A percentile compares a stretch with the other conserved stretches of the same genome.
Conservation (phyloP, 2,113 vertebrate genomes). For the Typhlomys cinereus region DNA sequence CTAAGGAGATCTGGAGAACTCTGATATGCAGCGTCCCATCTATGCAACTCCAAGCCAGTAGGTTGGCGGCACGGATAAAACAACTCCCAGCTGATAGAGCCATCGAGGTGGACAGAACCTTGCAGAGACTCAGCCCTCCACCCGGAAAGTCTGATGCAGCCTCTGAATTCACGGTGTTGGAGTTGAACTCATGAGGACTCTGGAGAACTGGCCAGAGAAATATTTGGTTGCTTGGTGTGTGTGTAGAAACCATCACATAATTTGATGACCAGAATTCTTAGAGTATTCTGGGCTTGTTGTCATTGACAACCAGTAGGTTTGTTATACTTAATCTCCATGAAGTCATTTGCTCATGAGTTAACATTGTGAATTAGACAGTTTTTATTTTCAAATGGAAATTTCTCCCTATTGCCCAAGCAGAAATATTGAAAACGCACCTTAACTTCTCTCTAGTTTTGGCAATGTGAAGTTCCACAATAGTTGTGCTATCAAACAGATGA, state of each 20-base stretch:
- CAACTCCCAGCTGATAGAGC: background rate
- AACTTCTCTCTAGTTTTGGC: background rate
- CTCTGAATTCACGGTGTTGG: background rate
- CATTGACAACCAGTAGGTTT: background rate
- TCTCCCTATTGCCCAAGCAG: background rate
- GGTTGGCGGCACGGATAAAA: background rate
- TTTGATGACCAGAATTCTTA: background rate
- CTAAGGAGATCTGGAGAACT: background rate
- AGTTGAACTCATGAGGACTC: background rate
- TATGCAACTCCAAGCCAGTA: background rate
- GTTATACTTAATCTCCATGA: too few relatives aligned
- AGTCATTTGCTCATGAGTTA: background rate
- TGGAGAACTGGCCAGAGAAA: background rate
- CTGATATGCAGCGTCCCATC: background rate
- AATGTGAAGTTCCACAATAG: background rate
- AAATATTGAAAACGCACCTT: background rate
- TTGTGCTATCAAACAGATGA: background rate
- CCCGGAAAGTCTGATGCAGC: background rate
- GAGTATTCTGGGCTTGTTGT: background rate
- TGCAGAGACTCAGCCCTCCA: background rate
- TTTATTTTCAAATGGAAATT: background rate
- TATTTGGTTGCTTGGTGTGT: background rate
- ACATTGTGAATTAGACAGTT: background rate
- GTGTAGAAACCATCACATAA: background rate
- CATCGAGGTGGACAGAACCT: background rate